Evolutionary conservation across 1,140 invertebrate species (phyloP), one percentile per base, ranked within the genome.

Genomic region (Drosophila teissieri): DNA sequence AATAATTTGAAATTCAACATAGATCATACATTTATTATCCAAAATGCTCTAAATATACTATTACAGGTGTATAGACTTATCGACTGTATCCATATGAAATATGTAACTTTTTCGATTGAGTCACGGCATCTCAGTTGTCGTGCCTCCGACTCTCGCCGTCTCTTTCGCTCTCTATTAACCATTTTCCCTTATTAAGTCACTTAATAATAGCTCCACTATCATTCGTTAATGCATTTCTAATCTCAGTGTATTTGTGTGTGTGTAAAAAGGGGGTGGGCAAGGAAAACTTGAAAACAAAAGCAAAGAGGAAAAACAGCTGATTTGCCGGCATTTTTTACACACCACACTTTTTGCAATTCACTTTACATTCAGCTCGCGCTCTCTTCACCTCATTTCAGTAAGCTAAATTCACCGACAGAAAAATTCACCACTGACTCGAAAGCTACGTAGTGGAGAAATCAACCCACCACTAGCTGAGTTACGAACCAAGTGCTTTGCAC

Each of bases 241-340:
- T 36, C 42, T 7, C 24, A 11, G 19, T 19, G 12, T 15, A 34
- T 2, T 7, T 37, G 42, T 46, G 15, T 17, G 24, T 11, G 11
- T 39, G 19, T n/a, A 19, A 45, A 62, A 31, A 22, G 64, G 60
- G 31, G 64, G 60, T 36, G 34, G 63, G 14, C 31, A 55, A 77
- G 62, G 53, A 80, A 68, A 46, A 62, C 44, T 46, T 62, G 70
- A 72, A 60, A 57, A 64, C 57, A 77, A 62, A 61, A 46, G 44
- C 34, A 11, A 48, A 24, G 54, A 53, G 60, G 54, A n/a, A 58
- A 63, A 90, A 70, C 86, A 90, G 86, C 81, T 90, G 86, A 80
- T 90, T 90, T 86, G 73, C 86, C 86, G 86, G 86, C 86, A 77
- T 90, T 76, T 81, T 3, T 70, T 68, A 74, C 57, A 19, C 84